Percentiles rank a stretch among this genome's conserved stretches.
These are phyloP conservation scores for Piprites chloris DNA, from an alignment of 2,113 vertebrate genomes.

Conservation along the genomic window DNA sequence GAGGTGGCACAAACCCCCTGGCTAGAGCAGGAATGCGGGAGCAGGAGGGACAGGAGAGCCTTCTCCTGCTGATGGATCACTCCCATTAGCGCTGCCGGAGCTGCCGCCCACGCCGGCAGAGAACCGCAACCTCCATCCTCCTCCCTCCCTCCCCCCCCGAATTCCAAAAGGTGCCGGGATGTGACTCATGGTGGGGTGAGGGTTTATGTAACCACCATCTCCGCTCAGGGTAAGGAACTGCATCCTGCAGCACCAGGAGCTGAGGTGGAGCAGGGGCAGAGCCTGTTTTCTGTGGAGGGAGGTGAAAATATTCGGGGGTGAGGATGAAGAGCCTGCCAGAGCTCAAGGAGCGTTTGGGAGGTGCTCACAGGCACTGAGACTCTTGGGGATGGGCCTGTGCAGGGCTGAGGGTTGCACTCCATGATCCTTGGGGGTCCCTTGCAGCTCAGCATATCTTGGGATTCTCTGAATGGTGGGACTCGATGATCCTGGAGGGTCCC, in stretches of 20 bases:
- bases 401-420: no score
- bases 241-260: background rate
- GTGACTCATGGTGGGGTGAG: background rate
- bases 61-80: background rate
- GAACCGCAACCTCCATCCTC: background rate
- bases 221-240: background rate
- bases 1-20: background rate
- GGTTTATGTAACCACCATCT: background rate
- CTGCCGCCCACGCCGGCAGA: background rate
- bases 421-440: no score
- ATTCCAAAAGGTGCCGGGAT: background rate
- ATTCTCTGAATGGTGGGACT: no score
- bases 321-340: background rate
- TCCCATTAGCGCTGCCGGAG: background rate
- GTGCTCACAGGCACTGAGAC: no score
- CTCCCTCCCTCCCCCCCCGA: background rate
- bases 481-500: no score
- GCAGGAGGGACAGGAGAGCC: background rate
- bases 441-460: no score
- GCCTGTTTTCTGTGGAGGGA: background rate
- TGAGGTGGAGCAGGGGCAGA: background rate
- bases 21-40: background rate
- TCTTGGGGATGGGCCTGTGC: no score
- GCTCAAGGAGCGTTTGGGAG: background rate
- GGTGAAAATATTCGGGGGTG: background rate